Base-by-base conservation (phyloP, 2,888 invertebrate species). In the Polyommatus icarus region DNA sequence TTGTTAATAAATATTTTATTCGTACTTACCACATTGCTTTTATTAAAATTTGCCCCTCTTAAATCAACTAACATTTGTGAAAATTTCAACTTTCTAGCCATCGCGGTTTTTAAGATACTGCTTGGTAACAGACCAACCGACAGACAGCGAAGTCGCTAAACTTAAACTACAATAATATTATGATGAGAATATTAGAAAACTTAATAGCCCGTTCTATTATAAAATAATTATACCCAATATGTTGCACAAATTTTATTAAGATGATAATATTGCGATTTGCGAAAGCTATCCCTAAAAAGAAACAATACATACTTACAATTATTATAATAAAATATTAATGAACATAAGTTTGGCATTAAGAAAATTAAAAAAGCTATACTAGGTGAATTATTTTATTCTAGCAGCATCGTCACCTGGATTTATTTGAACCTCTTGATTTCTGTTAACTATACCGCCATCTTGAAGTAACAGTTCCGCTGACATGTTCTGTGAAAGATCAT, bases 381-480 rank as follows among this genome's bases (percentile, higher is more conserved):
- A 5, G 15, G 18, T 18, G 12, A 54, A 54, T 54, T 54, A 54
- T 18, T 18, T 18, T 18, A 54, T 54, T 54, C 18, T 54, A 15
- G 54, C 54, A 18, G 54, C 54, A 24, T 12, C 24, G 15, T 87
- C 85, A 5, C 86, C 84, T 0, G 87, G 76, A 18, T 88, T 86
- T 0, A 89, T 77, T 29, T 86, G 85, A 0, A 87, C 86, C 87
- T 88, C 87, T 71, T 87, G 86, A 76, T 85, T 86, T 0, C 84
- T 84, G 20, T 85, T 86, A 0, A 83, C 85, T 0, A 88, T 59
- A 0, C 83, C 85, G 0, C 86, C 87, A 8, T 89, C 88, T 2
- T 85, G 84, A 0, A 91, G 79, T 0, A 91, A 50, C 3, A 88
- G 78, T 78, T 91, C 90, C 0, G 77, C 71, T 12, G 80, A 57